Evolutionary conservation across 2,888 invertebrate genomes (phyloP).

Genomic region (Iphiclides podalirius): DNA sequence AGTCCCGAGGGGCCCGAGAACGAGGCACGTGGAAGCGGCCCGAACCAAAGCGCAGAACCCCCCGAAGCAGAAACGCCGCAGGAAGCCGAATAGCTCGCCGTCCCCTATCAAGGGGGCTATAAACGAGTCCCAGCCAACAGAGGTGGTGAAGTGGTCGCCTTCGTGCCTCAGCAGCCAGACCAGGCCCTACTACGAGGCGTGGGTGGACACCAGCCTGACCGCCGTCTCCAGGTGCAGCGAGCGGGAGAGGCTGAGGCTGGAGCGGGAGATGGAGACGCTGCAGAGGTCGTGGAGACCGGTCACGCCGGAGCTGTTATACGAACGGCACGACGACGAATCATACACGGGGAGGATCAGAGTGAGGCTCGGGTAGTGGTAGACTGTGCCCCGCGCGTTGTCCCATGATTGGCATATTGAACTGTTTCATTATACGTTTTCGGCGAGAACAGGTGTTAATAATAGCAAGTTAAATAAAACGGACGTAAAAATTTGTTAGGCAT

Average conservation of each 20-base stretch:
- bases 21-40: too few relatives aligned
- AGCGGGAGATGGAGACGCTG: constrained; percentile 36
- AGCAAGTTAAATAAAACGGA: too few relatives aligned
- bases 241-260: constrained; percentile 37
- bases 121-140: constrained; percentile 44
- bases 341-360: constrained; percentile 57
- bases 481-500: too few relatives aligned
- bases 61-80: constrained; percentile 6
- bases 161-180: constrained; percentile 44
- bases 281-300: constrained; percentile 33
- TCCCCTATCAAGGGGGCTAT: constrained; percentile 25
- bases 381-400: too few relatives aligned
- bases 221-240: constrained; percentile 44
- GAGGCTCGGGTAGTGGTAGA: constrained; percentile 34
- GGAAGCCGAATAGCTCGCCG: not conserved
- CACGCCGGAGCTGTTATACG: constrained; percentile 45
- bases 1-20: not conserved
- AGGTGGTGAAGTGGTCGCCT: constrained; percentile 61
- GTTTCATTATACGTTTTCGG: too few relatives aligned
- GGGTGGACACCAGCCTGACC: constrained; percentile 57
- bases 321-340: constrained; percentile 44
- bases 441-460: too few relatives aligned
- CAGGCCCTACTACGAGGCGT: constrained; percentile 64
- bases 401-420: too few relatives aligned
- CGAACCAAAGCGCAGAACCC: too few relatives aligned